Percentiles rank a stretch among this genome's conserved stretches.
Conservation (phyloP, 2,888 invertebrate genomes). For the Lobophora halterata region DNA sequence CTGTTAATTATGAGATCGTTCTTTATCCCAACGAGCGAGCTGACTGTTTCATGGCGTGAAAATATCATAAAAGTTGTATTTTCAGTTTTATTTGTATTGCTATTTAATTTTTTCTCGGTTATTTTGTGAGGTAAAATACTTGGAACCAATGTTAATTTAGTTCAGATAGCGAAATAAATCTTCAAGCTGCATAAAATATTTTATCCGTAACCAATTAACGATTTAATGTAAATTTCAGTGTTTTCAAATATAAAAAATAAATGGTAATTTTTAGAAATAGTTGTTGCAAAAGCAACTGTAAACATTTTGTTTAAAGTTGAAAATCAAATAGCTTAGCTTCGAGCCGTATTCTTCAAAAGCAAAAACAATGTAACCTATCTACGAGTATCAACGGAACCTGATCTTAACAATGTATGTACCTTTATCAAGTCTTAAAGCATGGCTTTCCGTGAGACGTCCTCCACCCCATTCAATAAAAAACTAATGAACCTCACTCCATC, state of each 20-base stretch:
- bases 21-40: constrained; percentile 40
- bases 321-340: no score
- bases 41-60: constrained; percentile 44
- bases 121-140: no score
- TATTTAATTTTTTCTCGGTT: no score
- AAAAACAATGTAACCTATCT: constrained; percentile 30
- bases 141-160: no score
- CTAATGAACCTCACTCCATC: constrained; percentile 11
- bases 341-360: constrained; percentile 16
- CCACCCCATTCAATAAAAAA: constrained; percentile 20
- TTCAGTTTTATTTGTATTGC: constrained; percentile 6
- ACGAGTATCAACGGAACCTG: constrained; percentile 33
- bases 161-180: no score
- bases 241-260: no score
- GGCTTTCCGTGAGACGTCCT: constrained; percentile 25
- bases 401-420: constrained; percentile 41
- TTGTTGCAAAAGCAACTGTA: no score
- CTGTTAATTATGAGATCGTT: constrained; percentile 43
- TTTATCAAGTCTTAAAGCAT: constrained; percentile 36
- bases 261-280: no score
- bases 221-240: no score
- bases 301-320: not conserved
- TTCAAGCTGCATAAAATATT: no score
- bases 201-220: no score
- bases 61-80: constrained; percentile 29